Evolutionary conservation across 2,888 invertebrate species (phyloP), one percentile per base, ranked within the genome.

Genomic region (Neelides folsomi): DNA sequence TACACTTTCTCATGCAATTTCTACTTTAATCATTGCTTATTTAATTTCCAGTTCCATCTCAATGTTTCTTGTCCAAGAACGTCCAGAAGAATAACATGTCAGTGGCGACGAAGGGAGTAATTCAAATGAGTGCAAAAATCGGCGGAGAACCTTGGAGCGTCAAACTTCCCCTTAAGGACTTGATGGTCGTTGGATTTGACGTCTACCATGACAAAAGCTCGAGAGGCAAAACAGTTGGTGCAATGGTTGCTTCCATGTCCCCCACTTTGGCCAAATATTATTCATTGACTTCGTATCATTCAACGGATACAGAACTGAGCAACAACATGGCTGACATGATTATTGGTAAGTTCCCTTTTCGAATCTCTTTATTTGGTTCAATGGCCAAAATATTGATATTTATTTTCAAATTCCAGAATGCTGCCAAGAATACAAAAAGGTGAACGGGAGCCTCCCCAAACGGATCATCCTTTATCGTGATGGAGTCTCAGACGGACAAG

Each of bases 401-500:
- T 19, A n/a, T 27, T 44, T 36, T 18, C n/a, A n/a, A n/a, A n/a
- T 39, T 52, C 58, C 67, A 65, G 72, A 75, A 55, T 77, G 77
- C 0, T 69, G 79, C 8, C 67, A 69, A 10, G 71, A 71, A 55
- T 86, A 77, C 67, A 69, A 73, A 3, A 71, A 75, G 4, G 75
- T 74, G 57, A 75, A 77, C 34, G 65, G 66, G 0, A 54, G 64
- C 0, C 61, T 72, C 1, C 94, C 94, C 0, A 73, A 76, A 0
- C 76, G 79, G 1, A 84, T 95, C 47, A 67, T 93, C 1, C 77
- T 94, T 27, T 94, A 82, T 70, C 78, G 95, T 12, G 95, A 95
- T 69, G 95, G 93, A 18, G 93, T 94, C 0, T 90, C 93, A 1
- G 93, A 94, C 62, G 93, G 94, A 0, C 88, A 93, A 67, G 74